phyloP scores from a whole-genome alignment of 2,113 vertebrate genomes.

The Harpagus bidentatus region DNA sequence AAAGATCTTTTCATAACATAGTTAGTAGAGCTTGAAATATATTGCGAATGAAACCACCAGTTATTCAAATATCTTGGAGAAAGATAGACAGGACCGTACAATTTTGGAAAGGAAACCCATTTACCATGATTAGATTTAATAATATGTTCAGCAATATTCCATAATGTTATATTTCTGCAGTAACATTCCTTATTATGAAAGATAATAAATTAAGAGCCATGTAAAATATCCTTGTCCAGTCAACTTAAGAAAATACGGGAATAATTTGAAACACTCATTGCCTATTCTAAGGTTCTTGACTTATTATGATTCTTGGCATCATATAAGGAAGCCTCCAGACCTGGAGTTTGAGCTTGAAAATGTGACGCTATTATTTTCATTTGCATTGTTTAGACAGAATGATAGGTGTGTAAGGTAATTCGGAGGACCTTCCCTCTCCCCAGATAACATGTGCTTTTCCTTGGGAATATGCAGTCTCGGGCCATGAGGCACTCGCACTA shows the following conservation, averaged over 20 bases:
- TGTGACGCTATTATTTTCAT: not conserved
- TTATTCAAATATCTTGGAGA: not conserved
- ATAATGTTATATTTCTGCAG: conserved; percentile 7
- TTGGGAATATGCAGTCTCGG: not conserved
- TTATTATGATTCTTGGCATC: conserved; percentile 2
- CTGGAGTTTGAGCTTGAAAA: not conserved
- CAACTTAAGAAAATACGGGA: conserved; percentile 22
- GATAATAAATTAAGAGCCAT: conserved; percentile 44
- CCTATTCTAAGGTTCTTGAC: not conserved
- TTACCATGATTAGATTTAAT: conserved; percentile 27
- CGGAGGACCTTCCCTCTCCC: not conserved
- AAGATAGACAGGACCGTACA: not conserved
- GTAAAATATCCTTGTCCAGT: conserved; percentile 7
- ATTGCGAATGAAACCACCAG: not conserved
- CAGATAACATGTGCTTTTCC: not conserved
- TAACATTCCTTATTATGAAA: conserved; percentile 44
- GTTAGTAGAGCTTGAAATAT: not conserved
- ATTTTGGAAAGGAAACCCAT: not conserved
- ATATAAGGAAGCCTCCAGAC: not conserved
- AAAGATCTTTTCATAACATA: not conserved
- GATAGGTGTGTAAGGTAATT: not conserved
- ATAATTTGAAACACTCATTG: conserved; percentile 25
- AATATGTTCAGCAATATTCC: not conserved
- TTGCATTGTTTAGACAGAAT: not conserved
- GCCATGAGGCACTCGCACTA: not conserved